Evolutionary conservation across 2,797 vertebrate species (phyloP), one percentile per base, ranked within the genome.

Genomic region (Lindbergichthys nudifrons): DNA sequence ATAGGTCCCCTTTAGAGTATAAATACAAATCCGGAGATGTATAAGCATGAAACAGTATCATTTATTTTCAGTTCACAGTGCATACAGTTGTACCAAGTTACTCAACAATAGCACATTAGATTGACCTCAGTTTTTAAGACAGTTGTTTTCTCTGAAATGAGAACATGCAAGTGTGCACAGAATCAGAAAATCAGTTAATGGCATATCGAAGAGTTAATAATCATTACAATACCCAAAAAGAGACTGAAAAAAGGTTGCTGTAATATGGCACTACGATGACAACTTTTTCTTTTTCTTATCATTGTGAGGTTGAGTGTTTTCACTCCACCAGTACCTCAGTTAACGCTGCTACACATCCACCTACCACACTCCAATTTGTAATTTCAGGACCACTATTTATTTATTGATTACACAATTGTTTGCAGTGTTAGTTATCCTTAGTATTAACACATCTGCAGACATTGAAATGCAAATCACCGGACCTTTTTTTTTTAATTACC

Each of bases 51-150:
- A 92, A 90, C 80, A 72, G 76, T 80, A 90, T 83, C 10, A 79
- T 95, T 94, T 94, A 93, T 94, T 94, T 88, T 88, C 70, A 86
- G 79, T 91, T 94, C 91, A 94, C 92, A 94, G 93, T 94, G 94
- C 86, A 86, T 91, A 94, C 93, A 86, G 80, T 87, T 87, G 89
- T 87, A 91, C 81, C 84, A 79, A 70, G 79, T 91, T 86, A 83
- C 85, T 87, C 85, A 83, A 86, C 82, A 90, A 89, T 42, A 93
- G 79, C 85, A 92, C 83, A 64, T 86, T 48, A 88, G 75, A 89
- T 78, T 87, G 90, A 93, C 87, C 83, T 90, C 75, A 54, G 76
- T 67, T 83, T 83, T 84, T 66, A 73, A 88, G 80, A 89, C 71
- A 50, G 62, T 63, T 65, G 54, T 78, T 84, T 85, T 75, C 78